Percentiles rank a stretch among this genome's conserved stretches.
phyloP scores from a whole-genome alignment of 2,888 invertebrate genomes.

The Phaonia tiefii region DNA sequence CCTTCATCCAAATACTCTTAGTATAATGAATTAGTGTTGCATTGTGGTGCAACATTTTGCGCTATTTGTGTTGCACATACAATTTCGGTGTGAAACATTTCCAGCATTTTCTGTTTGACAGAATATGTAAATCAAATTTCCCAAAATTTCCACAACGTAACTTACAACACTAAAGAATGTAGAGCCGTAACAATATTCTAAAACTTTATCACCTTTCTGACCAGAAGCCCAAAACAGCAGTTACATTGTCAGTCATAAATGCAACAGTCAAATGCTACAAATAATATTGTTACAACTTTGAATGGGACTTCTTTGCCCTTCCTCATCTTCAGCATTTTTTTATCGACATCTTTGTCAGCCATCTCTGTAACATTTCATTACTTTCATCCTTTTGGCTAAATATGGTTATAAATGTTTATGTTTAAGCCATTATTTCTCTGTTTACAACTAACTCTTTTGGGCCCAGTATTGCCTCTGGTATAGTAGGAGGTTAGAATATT shows the following conservation, averaged over 20 bases:
- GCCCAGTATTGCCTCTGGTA: neutral
- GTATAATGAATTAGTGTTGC: no score
- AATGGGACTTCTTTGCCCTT: neutral
- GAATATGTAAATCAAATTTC: no score
- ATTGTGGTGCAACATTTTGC: no score
- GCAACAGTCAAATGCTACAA: conserved; percentile 45
- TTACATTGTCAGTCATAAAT: neutral
- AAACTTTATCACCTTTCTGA: neutral
- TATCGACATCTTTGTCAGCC: neutral
- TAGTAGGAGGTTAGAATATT: neutral
- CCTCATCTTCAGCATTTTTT: neutral
- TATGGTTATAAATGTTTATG: conserved; percentile 45
- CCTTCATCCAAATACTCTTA: no score
- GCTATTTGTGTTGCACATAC: no score
- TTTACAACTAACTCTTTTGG: conserved; percentile 22
- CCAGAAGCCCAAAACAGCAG: neutral
- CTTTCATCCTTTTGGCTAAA: conserved; percentile 48
- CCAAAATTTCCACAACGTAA: no score
- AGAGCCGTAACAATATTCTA: no score
- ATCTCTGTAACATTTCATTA: neutral
- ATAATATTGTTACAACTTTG: conserved; percentile 51
- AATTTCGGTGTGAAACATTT: no score
- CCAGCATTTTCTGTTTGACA: no score
- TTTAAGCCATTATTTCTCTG: conserved; percentile 23
- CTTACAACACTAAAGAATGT: no score